Conservation (phyloP, 2,888 invertebrate genomes). For the Pristionchus maxplancki region DNA sequence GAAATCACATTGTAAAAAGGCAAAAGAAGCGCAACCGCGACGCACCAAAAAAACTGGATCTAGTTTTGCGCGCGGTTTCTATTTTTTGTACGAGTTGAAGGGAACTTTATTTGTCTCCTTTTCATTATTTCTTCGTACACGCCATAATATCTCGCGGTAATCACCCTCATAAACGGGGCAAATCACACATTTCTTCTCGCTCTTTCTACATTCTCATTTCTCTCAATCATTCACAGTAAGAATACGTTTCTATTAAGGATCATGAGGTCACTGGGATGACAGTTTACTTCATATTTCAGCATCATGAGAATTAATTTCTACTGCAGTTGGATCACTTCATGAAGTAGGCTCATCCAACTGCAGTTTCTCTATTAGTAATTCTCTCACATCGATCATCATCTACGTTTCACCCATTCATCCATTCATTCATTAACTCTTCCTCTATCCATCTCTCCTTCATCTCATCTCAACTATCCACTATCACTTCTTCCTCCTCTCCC, state of each 20-base stretch:
- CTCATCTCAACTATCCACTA: background rate
- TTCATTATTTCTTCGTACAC: too few relatives aligned
- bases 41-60: too few relatives aligned
- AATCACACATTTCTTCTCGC: conserved; percentile 8
- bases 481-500: background rate
- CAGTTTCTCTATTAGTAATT: background rate
- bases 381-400: background rate
- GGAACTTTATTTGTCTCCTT: too few relatives aligned
- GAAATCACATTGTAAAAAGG: too few relatives aligned
- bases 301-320: too few relatives aligned
- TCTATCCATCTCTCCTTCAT: background rate
- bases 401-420: conserved; percentile 2
- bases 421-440: background rate
- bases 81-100: too few relatives aligned
- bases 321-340: background rate
- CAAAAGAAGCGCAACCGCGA: too few relatives aligned
- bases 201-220: background rate
- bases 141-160: background rate
- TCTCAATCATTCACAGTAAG: background rate
- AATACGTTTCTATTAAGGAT: background rate
- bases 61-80: too few relatives aligned
- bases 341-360: background rate
- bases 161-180: conserved; percentile 12
- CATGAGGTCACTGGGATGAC: too few relatives aligned
- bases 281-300: too few relatives aligned